Evolutionary conservation across 2,113 vertebrate genomes (phyloP).

Genomic region (Trichechus manatus): DNA sequence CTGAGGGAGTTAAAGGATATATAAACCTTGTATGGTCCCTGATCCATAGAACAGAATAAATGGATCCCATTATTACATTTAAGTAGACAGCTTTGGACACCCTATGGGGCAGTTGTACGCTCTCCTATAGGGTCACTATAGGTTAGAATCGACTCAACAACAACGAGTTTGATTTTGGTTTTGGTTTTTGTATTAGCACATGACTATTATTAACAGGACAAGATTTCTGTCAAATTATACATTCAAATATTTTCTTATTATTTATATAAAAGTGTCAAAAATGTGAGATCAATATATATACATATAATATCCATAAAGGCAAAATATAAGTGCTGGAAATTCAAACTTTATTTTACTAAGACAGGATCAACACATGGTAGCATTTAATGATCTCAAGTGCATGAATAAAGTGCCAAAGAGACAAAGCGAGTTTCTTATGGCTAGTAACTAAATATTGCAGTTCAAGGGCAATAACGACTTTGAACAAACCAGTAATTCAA

Average conservation of each 20-base stretch:
- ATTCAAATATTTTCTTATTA: no score
- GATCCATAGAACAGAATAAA: neutral
- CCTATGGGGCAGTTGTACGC: no score
- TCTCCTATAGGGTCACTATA: no score
- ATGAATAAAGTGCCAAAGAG: neutral
- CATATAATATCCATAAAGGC: neutral
- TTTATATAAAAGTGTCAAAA: neutral
- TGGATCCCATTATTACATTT: neutral
- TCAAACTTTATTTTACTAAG: neutral
- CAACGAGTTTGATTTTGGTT: neutral
- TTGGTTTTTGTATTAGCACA: neutral
- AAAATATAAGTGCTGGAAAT: constrained; percentile 1
- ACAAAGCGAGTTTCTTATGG: neutral
- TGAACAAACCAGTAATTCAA: neutral
- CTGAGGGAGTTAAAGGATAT: neutral
- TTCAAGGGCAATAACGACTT: neutral
- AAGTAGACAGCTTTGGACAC: neutral
- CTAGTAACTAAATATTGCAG: neutral
- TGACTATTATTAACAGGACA: neutral
- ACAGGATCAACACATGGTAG: neutral
- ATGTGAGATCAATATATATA: neutral
- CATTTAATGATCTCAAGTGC: neutral
- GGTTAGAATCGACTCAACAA: no score
- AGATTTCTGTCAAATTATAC: no score
- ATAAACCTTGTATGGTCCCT: neutral